These are phyloP conservation scores for Drymodes brunneopygia DNA, from an alignment of 2,113 vertebrate species.

Conservation along the genomic window DNA sequence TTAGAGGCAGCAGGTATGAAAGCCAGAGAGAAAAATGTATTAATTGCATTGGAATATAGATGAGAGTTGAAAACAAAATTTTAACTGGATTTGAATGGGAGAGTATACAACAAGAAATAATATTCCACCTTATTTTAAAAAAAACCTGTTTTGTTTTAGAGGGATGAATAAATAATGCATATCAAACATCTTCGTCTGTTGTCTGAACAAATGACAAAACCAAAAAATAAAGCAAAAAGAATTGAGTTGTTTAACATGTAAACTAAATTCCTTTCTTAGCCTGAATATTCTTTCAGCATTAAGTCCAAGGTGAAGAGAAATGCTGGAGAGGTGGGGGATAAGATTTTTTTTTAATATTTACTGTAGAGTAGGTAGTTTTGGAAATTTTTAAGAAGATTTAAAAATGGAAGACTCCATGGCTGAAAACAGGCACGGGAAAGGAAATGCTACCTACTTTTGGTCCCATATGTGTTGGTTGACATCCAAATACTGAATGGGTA, in stretches of 20 bases:
- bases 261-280: not conserved
- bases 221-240: not conserved
- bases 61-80: not conserved
- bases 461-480: not conserved
- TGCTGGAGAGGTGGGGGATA: not conserved
- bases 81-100: not conserved
- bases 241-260: not conserved
- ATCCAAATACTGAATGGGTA: not conserved
- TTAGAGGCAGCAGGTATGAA: conserved; percentile 28
- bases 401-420: not conserved
- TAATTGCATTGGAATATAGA: not conserved
- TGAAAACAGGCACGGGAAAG: not conserved
- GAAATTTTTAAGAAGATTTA: not conserved
- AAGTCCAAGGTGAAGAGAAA: not conserved
- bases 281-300: not conserved
- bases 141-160: not conserved
- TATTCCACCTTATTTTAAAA: not conserved
- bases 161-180: not conserved
- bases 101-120: not conserved
- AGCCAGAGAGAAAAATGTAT: not conserved
- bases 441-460: not conserved
- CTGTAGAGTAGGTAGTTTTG: not conserved
- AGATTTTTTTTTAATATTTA: not conserved
- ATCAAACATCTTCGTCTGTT: not conserved
- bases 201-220: not conserved